phyloP scores from a whole-genome alignment of 2,888 invertebrate genomes.

The Listrodromus nycthemerus region DNA sequence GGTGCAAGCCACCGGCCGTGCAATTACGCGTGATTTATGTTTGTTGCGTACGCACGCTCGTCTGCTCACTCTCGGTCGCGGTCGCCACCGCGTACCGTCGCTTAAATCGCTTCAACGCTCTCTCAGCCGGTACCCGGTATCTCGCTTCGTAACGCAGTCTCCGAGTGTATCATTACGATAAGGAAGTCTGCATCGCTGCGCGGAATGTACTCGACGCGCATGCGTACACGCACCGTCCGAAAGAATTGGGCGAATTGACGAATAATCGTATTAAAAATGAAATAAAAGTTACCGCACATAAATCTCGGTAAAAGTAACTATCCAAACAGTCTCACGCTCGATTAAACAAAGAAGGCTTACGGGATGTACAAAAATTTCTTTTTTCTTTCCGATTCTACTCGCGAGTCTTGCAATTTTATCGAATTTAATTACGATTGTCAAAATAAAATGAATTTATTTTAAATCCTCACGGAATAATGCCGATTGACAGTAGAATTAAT shows the following conservation, averaged over 20 bases:
- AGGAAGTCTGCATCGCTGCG: slow-evolving; percentile 46
- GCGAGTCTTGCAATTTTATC: too few relatives aligned
- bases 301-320: too few relatives aligned
- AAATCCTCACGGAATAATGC: too few relatives aligned
- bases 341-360: too few relatives aligned
- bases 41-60: slow-evolving; percentile 63
- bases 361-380: too few relatives aligned
- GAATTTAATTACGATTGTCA: neutral
- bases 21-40: slow-evolving; percentile 71
- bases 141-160: neutral
- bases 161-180: slow-evolving; percentile 66
- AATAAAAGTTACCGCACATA: too few relatives aligned
- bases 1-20: slow-evolving; percentile 61
- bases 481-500: too few relatives aligned
- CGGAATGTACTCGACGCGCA: slow-evolving; percentile 42
- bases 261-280: neutral
- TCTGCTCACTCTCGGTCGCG: slow-evolving; percentile 43
- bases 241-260: slow-evolving; percentile 9
- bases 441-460: too few relatives aligned
- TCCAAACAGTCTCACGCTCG: too few relatives aligned
- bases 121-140: slow-evolving; percentile 55
- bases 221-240: slow-evolving; percentile 30
- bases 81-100: slow-evolving; percentile 35
- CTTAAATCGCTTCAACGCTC: slow-evolving; percentile 56
- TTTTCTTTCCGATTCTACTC: too few relatives aligned